phyloP scores from a whole-genome alignment of 2,888 invertebrate genomes.

The Lasioglossum oenotherae region DNA sequence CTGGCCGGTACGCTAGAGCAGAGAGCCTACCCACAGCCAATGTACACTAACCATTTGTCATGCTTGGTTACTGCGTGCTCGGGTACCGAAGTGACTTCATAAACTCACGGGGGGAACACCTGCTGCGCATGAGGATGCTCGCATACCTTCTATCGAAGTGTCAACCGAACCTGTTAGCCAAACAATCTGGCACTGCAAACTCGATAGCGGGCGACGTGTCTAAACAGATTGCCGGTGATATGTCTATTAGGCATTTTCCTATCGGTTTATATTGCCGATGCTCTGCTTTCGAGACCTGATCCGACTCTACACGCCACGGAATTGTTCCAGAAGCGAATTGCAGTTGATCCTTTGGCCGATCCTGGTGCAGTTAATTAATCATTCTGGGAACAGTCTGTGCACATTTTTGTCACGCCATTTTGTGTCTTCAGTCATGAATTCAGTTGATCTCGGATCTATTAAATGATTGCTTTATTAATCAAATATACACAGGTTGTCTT shows the following conservation, averaged over 20 bases:
- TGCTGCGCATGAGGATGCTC: constrained; percentile 67
- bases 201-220: constrained; percentile 15
- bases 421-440: not conserved
- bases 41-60: constrained; percentile 71
- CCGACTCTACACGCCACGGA: not conserved
- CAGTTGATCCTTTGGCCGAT: not conserved
- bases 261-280: not conserved
- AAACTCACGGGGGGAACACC: constrained; percentile 68
- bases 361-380: not conserved
- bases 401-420: not conserved
- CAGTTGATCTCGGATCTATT: too few species aligned
- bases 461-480: too few species aligned
- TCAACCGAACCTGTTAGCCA: constrained; percentile 66
- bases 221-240: constrained; percentile 31
- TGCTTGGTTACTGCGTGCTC: constrained; percentile 66
- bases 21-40: constrained; percentile 53
- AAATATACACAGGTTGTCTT: too few species aligned
- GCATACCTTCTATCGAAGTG: constrained; percentile 64
- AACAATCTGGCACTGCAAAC: constrained; percentile 60
- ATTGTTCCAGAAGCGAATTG: not conserved
- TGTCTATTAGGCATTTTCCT: constrained; percentile 3
- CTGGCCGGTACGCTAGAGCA: constrained; percentile 45
- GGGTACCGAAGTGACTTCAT: constrained; percentile 68
- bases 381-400: not conserved
- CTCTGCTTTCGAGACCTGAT: not conserved